Evolutionary conservation across 2,113 vertebrate genomes (phyloP).

Genomic region (Lycaon pictus): DNA sequence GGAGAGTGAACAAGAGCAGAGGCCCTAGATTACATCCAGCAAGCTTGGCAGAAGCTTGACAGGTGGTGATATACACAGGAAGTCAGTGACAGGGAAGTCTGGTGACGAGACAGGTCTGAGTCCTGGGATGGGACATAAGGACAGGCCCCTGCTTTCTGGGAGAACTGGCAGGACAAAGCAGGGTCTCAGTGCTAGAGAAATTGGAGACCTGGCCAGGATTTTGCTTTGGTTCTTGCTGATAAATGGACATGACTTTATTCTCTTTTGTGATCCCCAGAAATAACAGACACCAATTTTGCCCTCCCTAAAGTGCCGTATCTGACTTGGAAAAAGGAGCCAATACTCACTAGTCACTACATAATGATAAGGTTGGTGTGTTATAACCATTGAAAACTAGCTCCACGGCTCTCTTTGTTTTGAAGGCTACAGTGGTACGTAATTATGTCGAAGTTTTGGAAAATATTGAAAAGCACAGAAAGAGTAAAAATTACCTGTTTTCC

Average conservation of each 20-base stretch:
- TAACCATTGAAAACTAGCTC: fast-evolving
- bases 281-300: neutral
- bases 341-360: fast-evolving
- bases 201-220: neutral
- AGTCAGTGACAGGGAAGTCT: neutral
- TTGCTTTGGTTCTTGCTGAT: neutral
- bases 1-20: neutral
- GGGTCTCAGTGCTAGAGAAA: neutral
- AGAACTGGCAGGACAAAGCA: neutral
- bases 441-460: neutral
- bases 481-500: neutral
- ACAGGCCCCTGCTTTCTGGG: neutral
- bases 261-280: neutral
- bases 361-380: neutral
- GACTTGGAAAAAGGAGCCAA: neutral
- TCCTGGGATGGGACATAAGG: neutral
- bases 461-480: neutral
- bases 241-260: neutral
- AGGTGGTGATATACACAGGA: neutral
- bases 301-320: neutral
- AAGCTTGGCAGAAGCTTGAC: neutral
- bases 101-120: neutral
- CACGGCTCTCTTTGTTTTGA: neutral
- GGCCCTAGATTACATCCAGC: neutral
- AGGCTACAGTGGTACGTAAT: neutral